Evolutionary conservation across 2,797 vertebrate species (phyloP).

Genomic region (Lagorchestes hirsutus): DNA sequence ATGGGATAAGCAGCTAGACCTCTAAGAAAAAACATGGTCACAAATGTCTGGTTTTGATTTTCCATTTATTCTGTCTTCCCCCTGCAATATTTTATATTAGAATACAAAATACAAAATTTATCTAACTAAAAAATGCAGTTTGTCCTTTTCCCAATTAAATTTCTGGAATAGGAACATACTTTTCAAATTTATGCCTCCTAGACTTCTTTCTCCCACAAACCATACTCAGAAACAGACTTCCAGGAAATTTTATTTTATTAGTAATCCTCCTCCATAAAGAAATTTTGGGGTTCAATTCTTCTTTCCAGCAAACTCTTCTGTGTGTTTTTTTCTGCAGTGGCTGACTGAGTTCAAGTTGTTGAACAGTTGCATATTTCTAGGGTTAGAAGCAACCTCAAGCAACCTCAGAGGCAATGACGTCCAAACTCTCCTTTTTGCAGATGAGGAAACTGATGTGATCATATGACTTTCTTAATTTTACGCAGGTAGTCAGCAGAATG

Average conservation of each 20-base stretch:
- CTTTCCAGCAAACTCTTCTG: neutral
- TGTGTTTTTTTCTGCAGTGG: neutral
- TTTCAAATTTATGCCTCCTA: neutral
- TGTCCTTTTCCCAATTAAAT: neutral
- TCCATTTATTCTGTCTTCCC: neutral
- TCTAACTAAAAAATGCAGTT: neutral
- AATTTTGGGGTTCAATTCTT: neutral
- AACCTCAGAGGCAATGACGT: neutral
- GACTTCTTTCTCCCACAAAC: neutral
- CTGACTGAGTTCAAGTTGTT: neutral
- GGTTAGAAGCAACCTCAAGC: neutral
- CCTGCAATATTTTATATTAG: neutral
- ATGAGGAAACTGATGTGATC: neutral
- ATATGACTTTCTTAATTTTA: too few species aligned
- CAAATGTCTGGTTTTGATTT: neutral
- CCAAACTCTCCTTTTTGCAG: neutral
- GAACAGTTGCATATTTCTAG: neutral
- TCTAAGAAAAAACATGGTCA: neutral
- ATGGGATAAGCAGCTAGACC: neutral
- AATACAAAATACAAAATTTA: neutral
- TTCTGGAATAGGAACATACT: neutral
- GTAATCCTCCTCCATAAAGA: neutral
- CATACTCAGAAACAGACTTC: neutral
- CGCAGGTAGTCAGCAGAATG: too few species aligned
- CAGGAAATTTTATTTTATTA: neutral